These are phyloP conservation scores for Cataglyphis hispanica DNA, from an alignment of 1,140 invertebrate genomes.

Conservation along the genomic window DNA sequence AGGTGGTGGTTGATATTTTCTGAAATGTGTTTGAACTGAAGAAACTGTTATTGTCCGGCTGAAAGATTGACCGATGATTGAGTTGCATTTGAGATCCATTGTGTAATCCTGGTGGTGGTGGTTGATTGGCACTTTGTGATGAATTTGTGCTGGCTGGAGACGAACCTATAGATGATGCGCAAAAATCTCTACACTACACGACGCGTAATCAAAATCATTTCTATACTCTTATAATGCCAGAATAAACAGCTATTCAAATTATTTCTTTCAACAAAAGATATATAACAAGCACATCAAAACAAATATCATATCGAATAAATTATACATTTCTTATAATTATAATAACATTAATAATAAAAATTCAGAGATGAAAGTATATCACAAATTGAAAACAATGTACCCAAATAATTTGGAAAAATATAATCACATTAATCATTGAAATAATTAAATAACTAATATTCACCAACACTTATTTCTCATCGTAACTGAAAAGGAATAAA, in stretches of 20 bases:
- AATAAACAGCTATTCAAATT: constrained; percentile 79
- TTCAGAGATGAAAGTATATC: neutral
- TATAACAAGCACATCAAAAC: no score
- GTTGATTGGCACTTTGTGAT: constrained; percentile 79
- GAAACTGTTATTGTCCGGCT: constrained; percentile 88
- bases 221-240: constrained; percentile 73
- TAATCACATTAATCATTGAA: neutral
- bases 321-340: neutral
- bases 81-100: constrained; percentile 83
- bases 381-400: neutral
- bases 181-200: constrained; percentile 78
- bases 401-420: constrained; percentile 21
- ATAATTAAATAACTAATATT: neutral
- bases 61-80: constrained; percentile 86
- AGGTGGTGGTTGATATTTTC: constrained; percentile 83
- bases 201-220: constrained; percentile 64
- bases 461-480: constrained; percentile 9
- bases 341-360: no score
- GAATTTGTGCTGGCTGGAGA: constrained; percentile 83
- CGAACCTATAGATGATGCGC: constrained; percentile 79
- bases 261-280: constrained; percentile 39
- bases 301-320: neutral
- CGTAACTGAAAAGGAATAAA: constrained; percentile 64
- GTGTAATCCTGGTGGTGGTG: constrained; percentile 81
- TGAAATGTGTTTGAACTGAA: constrained; percentile 87